phyloP scores from a whole-genome alignment of 1,140 invertebrate genomes.

The Acromyrmex charruanus region DNA sequence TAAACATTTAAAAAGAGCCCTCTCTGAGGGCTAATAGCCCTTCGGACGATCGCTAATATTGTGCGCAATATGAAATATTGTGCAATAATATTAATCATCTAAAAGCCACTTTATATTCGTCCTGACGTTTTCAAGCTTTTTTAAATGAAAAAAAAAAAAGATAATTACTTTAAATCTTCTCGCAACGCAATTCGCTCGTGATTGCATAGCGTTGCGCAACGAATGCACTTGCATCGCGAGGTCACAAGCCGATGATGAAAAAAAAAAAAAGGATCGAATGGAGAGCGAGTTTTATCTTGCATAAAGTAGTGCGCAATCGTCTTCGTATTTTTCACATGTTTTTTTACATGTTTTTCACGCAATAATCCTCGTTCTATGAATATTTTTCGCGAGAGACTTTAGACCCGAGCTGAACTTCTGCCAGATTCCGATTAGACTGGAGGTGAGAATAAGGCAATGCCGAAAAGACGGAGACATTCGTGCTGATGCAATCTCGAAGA shows the following conservation, averaged over 20 bases:
- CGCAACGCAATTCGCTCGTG: background rate
- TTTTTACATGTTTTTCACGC: background rate
- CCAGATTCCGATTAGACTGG: background rate
- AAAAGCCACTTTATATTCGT: background rate
- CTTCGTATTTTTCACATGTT: background rate
- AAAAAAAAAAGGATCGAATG: background rate
- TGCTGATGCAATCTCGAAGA: slow-evolving; percentile 10
- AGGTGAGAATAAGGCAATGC: background rate
- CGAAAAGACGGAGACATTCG: slow-evolving; percentile 4
- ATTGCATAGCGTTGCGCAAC: slow-evolving; percentile 19
- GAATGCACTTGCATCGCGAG: background rate
- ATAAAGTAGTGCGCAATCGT: background rate
- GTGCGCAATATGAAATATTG: no score
- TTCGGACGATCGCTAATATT: no score
- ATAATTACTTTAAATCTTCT: background rate
- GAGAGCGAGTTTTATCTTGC: background rate
- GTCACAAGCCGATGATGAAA: background rate
- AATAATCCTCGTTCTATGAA: background rate
- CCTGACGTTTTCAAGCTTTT: background rate
- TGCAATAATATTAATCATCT: no score
- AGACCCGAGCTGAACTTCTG: background rate
- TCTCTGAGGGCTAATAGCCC: no score
- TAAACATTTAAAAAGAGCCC: no score
- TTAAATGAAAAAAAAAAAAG: background rate
- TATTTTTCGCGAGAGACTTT: background rate